Evolutionary conservation across 2,113 vertebrate genomes (phyloP).

Genomic region (Sebastes fasciatus): DNA sequence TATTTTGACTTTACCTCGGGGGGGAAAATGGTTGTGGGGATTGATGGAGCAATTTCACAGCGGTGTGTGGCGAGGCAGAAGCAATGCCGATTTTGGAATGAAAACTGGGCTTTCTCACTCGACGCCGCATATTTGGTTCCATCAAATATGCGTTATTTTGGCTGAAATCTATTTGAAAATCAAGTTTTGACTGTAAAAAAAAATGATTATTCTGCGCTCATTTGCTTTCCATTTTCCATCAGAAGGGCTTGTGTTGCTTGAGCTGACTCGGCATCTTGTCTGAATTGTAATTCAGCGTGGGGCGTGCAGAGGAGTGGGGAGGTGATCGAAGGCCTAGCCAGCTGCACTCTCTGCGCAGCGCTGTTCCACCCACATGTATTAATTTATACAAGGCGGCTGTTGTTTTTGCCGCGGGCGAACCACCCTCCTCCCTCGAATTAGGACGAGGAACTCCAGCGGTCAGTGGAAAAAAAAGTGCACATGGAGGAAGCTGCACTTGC

Average conservation of each 20-base stretch:
- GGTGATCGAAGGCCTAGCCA: slow-evolving; percentile 59
- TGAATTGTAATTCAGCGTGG: slow-evolving; percentile 63
- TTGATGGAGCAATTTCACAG: slow-evolving; percentile 68
- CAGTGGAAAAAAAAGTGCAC: slow-evolving; percentile 35
- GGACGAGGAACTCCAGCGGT: slow-evolving; percentile 56
- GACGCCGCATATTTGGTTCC: background rate
- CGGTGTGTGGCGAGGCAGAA: slow-evolving; percentile 25
- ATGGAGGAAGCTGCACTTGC: slow-evolving; percentile 22
- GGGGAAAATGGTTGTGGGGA: slow-evolving; percentile 40
- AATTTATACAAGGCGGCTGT: slow-evolving; percentile 55
- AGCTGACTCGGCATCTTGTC: slow-evolving; percentile 72
- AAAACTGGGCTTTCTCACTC: slow-evolving; percentile 9
- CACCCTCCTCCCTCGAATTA: slow-evolving; percentile 49
- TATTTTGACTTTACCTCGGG: slow-evolving; percentile 58
- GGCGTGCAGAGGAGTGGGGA: slow-evolving; percentile 49
- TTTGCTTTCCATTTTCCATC: slow-evolving; percentile 21
- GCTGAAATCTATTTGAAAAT: slow-evolving; percentile 8
- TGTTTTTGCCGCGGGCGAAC: slow-evolving; percentile 54
- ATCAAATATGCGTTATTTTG: background rate
- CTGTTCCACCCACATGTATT: slow-evolving; percentile 42
- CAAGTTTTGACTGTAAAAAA: background rate
- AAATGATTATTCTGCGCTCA: slow-evolving; percentile 5
- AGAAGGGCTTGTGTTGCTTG: slow-evolving; percentile 46
- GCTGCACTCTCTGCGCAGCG: slow-evolving; percentile 56
- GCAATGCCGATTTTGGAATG: slow-evolving; percentile 12